Base-by-base conservation (phyloP, 2,113 vertebrate species). In the Silurus meridionalis region DNA sequence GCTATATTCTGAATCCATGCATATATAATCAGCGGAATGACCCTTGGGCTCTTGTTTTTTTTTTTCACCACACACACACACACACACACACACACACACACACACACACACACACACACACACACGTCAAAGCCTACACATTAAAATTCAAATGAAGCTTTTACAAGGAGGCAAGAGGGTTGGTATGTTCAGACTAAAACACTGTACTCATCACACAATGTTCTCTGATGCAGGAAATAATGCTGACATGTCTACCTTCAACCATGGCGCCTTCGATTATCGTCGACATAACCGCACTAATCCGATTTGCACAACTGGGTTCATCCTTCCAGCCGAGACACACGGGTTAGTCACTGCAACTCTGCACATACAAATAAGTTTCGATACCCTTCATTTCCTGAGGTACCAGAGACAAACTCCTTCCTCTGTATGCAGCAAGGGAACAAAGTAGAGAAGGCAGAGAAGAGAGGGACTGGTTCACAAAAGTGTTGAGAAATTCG, bases 1-100 rank as follows among this genome's bases (percentile, higher is more conserved):
- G 79, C 58, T 80, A 86, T 83, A 89, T 67, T 52, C 83, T 84
- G 72, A 89, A 87, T 88, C 60, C 80, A 88, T 88, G 87, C 87
- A 91, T 89, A 87, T 60, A 58, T 87, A 86, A 89, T 87, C 83
- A 81, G 52, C 58, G 48, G 46, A 60, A 52, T 85, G 83, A 86
- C 81, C 86, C 67, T 28, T 58, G 86, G 88, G 81, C 86, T 60
- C 64, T 19, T 64, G 85, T 82, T 81, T 78, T 80, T 19, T 64
- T 82, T 81, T 78, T 80, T 79, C 69, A 57, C 64, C 37, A 53
- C n/a, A 77, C 53, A 80, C 64, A 67, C 80, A 37, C 37, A 84
- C 19, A 15, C 66, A 7, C 55, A 13, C 46, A 79, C 28, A 67
- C 61, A 57, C 55, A 57, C 55, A 83, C 64, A 80, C 75, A 84